Base-by-base conservation (phyloP, 92 coral and sea anemone genomes). In the Parazoanthus darwini region DNA sequence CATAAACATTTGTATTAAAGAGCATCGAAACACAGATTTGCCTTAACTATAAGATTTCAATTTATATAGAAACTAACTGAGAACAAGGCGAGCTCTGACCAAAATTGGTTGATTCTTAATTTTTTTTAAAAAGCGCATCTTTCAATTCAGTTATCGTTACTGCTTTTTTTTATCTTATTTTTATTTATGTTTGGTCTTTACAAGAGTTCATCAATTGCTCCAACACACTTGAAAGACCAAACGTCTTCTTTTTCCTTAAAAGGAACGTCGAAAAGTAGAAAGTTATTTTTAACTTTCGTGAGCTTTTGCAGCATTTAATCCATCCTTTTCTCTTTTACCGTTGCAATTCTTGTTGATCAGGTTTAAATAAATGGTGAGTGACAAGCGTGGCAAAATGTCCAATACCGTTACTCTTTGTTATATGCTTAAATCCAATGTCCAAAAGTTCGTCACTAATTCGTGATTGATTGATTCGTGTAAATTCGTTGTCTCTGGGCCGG, bases 151-250 rank as follows among this genome's bases (percentile, higher is more conserved):
- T 39, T 39, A 39, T 39, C 7, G 10, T 46, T 46, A 2, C 68
- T 63, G 25, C 25, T 18, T 0, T 63, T 29, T 29, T 29, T 29
- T 29, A 29, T 63, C 25, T 63, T 63, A 63, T 63, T 63, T 63
- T 25, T 63, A 63, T 63, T 63, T 3, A 25, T 63, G 68, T 16
- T 3, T 7, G 68, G 68, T 66, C 88, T 85, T 70, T 79, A 8
- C 29, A 85, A 29, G 35, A 68, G 63, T 85, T 85, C 78, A 38
- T 85, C 88, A 29, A 70, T 85, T 15, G 78, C 44, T 38, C 80
- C 70, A 0, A 85, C 54, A 66, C 78, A 63, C 16, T 8, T 26
- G 42, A 8, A 42, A 56, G 78, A 85, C n/a, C 71, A 70, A 25
- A 39, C 78, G 16, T 67, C 56, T 16, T 56, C 23, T 26, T 67